phyloP scores from a whole-genome alignment of 2,888 invertebrate genomes.

The Glaucopsyche alexis region DNA sequence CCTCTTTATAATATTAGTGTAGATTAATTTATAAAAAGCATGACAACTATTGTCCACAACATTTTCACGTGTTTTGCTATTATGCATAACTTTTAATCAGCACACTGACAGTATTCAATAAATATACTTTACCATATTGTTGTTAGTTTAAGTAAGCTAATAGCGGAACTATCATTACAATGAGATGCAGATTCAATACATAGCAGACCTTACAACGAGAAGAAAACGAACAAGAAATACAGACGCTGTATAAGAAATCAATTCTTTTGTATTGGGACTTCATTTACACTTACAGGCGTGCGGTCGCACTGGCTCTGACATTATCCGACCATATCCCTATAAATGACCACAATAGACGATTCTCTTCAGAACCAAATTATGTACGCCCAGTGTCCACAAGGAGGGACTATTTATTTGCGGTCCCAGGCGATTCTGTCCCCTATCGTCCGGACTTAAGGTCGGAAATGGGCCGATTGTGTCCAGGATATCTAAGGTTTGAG shows the following conservation, averaged over 20 bases:
- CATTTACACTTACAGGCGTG: constrained; percentile 2
- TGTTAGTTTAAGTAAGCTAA: not conserved
- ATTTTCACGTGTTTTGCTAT: too few species aligned
- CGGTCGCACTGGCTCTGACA: not conserved
- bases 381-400: constrained; percentile 40
- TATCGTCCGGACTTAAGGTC: not conserved
- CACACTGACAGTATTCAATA: too few species aligned
- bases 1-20: too few species aligned
- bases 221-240: constrained; percentile 6
- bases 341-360: constrained; percentile 40
- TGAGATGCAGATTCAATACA: not conserved
- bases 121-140: too few species aligned
- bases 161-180: not conserved
- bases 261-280: constrained; percentile 17
- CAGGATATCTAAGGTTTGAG: constrained; percentile 33
- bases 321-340: constrained; percentile 26
- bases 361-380: constrained; percentile 40
- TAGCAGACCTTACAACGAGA: not conserved
- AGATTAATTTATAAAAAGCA: too few species aligned
- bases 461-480: not conserved
- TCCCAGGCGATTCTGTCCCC: constrained; percentile 29
- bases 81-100: too few species aligned
- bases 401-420: constrained; percentile 31
- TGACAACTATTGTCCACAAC: too few species aligned
- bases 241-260: constrained; percentile 5